Conservation (phyloP, 1,140 invertebrate species). For the Pristionchus pacificus region DNA sequence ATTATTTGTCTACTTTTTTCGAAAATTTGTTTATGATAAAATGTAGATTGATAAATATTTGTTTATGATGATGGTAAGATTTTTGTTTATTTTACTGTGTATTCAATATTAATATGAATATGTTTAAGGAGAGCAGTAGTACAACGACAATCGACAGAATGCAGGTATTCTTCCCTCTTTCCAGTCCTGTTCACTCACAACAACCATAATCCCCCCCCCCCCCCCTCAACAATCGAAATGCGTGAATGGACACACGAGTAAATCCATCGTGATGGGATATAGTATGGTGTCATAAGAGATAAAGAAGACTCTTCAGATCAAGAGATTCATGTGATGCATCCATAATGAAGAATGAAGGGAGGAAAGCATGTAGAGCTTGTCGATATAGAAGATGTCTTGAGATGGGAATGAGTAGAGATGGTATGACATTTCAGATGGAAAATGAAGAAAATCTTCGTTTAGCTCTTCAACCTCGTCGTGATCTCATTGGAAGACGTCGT, state of each 20-base stretch:
- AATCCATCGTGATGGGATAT: too few relatives aligned
- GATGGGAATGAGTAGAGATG: conserved; percentile 39
- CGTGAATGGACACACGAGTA: too few relatives aligned
- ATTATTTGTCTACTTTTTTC: not conserved
- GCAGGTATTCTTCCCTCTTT: too few relatives aligned
- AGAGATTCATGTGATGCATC: not conserved
- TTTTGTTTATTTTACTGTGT: not conserved
- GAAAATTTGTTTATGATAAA: conserved; percentile 1
- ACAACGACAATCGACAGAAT: conserved; percentile 31
- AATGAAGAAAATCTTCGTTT: conserved; percentile 5
- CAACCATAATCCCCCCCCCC: too few relatives aligned
- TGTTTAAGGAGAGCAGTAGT: conserved; percentile 28
- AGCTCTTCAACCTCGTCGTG: conserved; percentile 39
- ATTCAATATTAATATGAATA: conserved; percentile 9
- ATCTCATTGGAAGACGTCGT: conserved; percentile 36
- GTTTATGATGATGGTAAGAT: not conserved
- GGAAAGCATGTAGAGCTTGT: conserved; percentile 38
- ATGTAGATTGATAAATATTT: conserved; percentile 6
- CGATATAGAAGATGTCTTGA: conserved; percentile 36
- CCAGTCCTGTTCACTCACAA: too few relatives aligned
- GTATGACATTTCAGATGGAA: conserved; percentile 15
- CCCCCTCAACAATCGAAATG: too few relatives aligned
- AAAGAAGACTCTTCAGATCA: not conserved
- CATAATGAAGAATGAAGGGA: not conserved
- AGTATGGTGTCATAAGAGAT: too few relatives aligned